These are phyloP conservation scores for Pycnomerus fuliginosus DNA, from an alignment of 2,888 invertebrate genomes.

Conservation along the genomic window DNA sequence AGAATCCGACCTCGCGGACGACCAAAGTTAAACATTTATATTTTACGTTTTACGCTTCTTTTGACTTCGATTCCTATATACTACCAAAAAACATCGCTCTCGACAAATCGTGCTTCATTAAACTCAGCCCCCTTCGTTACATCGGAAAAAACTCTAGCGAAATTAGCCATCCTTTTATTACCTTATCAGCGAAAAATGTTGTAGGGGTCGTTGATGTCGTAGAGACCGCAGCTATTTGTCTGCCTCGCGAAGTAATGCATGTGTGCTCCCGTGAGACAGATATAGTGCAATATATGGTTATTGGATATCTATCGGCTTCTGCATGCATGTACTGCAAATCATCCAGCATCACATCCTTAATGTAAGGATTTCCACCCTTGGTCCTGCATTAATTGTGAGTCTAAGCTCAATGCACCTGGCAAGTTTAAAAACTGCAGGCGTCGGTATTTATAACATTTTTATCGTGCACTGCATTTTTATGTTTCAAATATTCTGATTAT, in stretches of 20 bases:
- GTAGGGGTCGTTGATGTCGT: neutral
- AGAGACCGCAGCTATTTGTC: conserved; percentile 43
- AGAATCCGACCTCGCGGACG: conserved; percentile 20
- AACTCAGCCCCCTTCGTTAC: conserved; percentile 30
- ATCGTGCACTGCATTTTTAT: no score
- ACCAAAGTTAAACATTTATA: conserved; percentile 22
- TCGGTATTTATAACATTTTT: no score
- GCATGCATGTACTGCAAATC: conserved; percentile 45
- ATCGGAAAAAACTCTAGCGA: conserved; percentile 16
- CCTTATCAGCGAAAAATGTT: neutral
- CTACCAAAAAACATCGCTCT: conserved; percentile 24
- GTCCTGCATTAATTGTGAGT: no score
- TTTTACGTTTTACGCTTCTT: conserved; percentile 8
- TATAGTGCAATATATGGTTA: conserved; percentile 51
- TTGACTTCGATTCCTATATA: neutral
- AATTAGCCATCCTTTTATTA: neutral
- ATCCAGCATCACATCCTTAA: no score
- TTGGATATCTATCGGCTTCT: conserved; percentile 49
- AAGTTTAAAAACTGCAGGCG: no score
- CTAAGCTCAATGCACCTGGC: no score
- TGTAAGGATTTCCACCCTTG: no score
- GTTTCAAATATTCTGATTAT: no score
- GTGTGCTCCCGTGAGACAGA: conserved; percentile 46
- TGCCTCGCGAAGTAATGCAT: conserved; percentile 45
- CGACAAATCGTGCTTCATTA: conserved; percentile 40